A percentile compares a stretch with the other conserved stretches of the same genome.
phyloP scores from a whole-genome alignment of 1,140 invertebrate genomes.

The Caligus rogercresseyi region DNA sequence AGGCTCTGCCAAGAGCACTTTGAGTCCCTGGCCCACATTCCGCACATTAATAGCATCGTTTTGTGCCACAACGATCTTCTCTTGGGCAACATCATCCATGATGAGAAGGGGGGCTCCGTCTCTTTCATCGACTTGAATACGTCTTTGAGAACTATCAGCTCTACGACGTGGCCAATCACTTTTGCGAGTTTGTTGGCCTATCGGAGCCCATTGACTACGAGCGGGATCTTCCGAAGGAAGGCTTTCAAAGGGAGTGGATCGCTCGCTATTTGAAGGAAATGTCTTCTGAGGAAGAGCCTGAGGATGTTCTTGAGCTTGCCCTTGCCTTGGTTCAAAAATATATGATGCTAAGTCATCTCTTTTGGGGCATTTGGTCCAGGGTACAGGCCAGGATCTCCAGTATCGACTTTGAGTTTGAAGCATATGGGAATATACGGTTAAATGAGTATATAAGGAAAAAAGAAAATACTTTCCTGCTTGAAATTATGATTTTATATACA shows the following conservation, averaged over 20 bases:
- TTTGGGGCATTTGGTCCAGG: slow-evolving; percentile 83
- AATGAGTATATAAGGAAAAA: slow-evolving; percentile 2
- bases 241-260: slow-evolving; percentile 67
- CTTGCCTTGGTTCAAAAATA: slow-evolving; percentile 62
- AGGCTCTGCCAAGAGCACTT: neutral
- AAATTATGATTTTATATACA: too few species aligned
- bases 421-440: slow-evolving; percentile 38
- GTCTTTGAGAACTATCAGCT: slow-evolving; percentile 81
- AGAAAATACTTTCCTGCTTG: too few species aligned
- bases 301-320: slow-evolving; percentile 45
- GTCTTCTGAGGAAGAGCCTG: slow-evolving; percentile 28
- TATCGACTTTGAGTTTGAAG: slow-evolving; percentile 84
- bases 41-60: slow-evolving; percentile 53
- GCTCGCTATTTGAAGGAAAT: slow-evolving; percentile 44
- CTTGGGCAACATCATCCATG: slow-evolving; percentile 76
- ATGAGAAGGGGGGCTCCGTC: slow-evolving; percentile 42
- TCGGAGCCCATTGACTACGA: slow-evolving; percentile 39
- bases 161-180: slow-evolving; percentile 95
- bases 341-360: slow-evolving; percentile 57
- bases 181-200: slow-evolving; percentile 86
- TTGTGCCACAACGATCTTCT: slow-evolving; percentile 96
- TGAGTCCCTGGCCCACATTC: slow-evolving; percentile 36
- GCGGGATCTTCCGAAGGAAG: slow-evolving; percentile 51
- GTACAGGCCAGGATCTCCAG: slow-evolving; percentile 73
- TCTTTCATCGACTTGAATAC: slow-evolving; percentile 95